These are phyloP conservation scores for Osmoderma eremita DNA, from an alignment of 2,888 invertebrate species.

Conservation along the genomic window DNA sequence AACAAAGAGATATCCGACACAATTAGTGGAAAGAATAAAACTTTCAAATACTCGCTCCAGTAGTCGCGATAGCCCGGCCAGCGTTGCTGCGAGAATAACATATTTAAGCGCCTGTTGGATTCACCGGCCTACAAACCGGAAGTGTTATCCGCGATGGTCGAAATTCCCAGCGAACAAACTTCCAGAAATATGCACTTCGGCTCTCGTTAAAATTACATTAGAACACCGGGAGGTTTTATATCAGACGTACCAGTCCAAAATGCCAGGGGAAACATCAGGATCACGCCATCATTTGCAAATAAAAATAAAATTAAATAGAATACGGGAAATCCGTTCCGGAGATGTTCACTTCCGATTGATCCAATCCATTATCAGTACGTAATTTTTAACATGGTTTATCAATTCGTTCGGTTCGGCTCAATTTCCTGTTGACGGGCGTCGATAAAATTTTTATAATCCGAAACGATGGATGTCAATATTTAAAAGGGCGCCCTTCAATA, in stretches of 20 bases:
- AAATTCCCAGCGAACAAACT: constrained; percentile 53
- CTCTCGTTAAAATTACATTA: constrained; percentile 63
- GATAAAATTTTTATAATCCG: constrained; percentile 48
- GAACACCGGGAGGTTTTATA: constrained; percentile 60
- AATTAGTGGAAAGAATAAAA: constrained; percentile 50
- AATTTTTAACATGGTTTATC: constrained; percentile 62
- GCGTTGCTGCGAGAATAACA: constrained; percentile 43
- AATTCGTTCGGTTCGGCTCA: constrained; percentile 58
- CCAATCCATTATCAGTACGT: constrained; percentile 58
- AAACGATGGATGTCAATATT: constrained; percentile 41
- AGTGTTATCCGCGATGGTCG: constrained; percentile 52
- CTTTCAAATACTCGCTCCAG: constrained; percentile 46
- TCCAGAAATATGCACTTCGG: constrained; percentile 56
- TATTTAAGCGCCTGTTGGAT: constrained; percentile 48
- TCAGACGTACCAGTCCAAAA: constrained; percentile 55
- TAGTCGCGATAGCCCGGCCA: constrained; percentile 40
- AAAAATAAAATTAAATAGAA: constrained; percentile 15
- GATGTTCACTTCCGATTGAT: constrained; percentile 33
- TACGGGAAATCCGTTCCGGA: constrained; percentile 12
- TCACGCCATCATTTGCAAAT: constrained; percentile 32
- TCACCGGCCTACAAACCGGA: constrained; percentile 44
- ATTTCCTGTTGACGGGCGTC: constrained; percentile 56
- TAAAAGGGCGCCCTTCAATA: constrained; percentile 44
- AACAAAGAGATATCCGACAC: constrained; percentile 41
- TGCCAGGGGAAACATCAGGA: constrained; percentile 55